Base-by-base conservation (phyloP, 2,113 vertebrate genomes). In the Oncorhynchus keta region DNA sequence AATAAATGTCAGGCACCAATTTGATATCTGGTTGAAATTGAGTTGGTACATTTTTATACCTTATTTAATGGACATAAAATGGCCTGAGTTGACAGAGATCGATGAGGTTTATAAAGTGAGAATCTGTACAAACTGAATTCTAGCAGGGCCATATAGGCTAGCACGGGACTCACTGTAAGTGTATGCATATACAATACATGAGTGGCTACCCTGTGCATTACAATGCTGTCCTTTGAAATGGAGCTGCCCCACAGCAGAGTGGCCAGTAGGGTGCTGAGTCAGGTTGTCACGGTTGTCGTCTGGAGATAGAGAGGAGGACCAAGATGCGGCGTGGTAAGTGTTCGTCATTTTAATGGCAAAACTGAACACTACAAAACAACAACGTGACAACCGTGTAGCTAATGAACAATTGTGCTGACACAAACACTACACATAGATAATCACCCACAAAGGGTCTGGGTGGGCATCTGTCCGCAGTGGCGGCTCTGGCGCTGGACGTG, bases 21-120 rank as follows among this genome's bases (percentile, higher is more conserved):
- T 35, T 79, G 67, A 69, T 72, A 79, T 70, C 48, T 68, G 69
- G 78, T 62, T 76, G 77, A 71, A 79, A 77, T 35, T 78, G 80
- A 82, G 68, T 81, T 81, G 69, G 67, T 67, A 68, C 24, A 78
- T 68, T 73, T 71, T 64, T 13, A 71, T 6, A 2, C 61, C 70
- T 79, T 81, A 75, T 82, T 80, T 78, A 81, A 81, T 70, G 76
- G 73, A 73, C 67, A 48, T 70, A 45, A 77, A 76, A 75, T 39
- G 48, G 65, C 72, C 24, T 14, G 62, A 70, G 68, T 72, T 76
- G 73, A 78, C 78, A 73, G 67, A 80, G 75, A 85, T 80, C 20
- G 72, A 82, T 82, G 62, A 14, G 4, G 51, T 76, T 70, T 70
- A 70, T 80, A 77, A 79, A 76, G 62, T 59, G 39, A 75, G 64